Evolutionary conservation across 1,140 invertebrate genomes (phyloP), one percentile per base, ranked within the genome.

Genomic region (Procambarus clarkii): DNA sequence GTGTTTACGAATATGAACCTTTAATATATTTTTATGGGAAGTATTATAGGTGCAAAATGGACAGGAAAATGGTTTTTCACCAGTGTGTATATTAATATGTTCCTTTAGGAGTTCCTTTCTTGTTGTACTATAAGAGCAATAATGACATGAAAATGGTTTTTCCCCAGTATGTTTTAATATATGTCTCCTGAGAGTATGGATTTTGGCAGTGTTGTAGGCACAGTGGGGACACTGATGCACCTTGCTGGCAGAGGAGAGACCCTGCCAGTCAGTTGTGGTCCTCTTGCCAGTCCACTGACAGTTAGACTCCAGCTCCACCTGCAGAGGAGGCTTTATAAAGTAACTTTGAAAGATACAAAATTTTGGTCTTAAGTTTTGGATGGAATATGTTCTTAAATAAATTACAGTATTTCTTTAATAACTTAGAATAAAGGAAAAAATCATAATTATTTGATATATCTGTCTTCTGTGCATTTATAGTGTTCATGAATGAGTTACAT

Each of bases 281-380:
- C 82, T 84, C 24, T 77, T 64, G 34, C 46, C 83, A 46, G 13
- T 50, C 83, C 71, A 76, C 71, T 86, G 21, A 86, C 71, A 76
- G 71, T 50, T 76, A 50, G 45, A 45, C 83, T 86, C 69, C 83
- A 34, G 83, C 71, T 86, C 83, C 83, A 76, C 48, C 83, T 86
- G 83, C 11, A 76, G 83, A 86, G 83, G 83, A 86, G 71, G 71
- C 83, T 74, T 86, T 24, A 86, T 86, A 74, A 74, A 34, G n/a
- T 34, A 34, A 74, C 69, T 74, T 5, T 54, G 50, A 54, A 64
- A 34, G 34, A 74, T 7, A 74, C 11, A 34, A 34, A 74, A 74
- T 7, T 34, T 74, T 4, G 34, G 24, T 5, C n/a, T 74, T 5
- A n/a, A 34, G n/a, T 34, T 74, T 7, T 74, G 69, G 34, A 74